A percentile compares a stretch with the other conserved stretches of the same genome.
These are phyloP conservation scores for Pseudochirops cupreus DNA, from an alignment of 2,797 vertebrate genomes.

Conservation along the genomic window DNA sequence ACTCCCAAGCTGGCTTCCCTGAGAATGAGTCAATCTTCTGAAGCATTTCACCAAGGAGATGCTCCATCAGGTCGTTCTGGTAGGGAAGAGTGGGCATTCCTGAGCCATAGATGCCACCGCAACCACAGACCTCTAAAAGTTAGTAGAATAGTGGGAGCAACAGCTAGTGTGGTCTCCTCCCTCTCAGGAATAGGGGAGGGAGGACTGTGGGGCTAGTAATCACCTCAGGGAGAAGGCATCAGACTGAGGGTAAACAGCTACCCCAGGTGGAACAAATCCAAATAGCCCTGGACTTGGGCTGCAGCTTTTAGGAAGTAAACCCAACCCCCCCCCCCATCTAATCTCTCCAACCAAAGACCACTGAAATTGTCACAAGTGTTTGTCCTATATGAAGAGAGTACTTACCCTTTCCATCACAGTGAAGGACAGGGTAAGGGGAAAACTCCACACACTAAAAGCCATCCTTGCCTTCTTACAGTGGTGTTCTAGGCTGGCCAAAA, in stretches of 20 bases:
- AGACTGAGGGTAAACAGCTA: background rate
- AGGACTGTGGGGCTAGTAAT: background rate
- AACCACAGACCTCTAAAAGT: conserved; percentile 94
- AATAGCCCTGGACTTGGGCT: conserved; percentile 23
- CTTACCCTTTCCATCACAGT: background rate
- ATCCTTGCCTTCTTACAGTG: conserved; percentile 39
- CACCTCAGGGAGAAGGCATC: background rate
- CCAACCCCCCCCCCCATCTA: conserved; percentile 14
- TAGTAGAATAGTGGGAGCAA: conserved; percentile 93
- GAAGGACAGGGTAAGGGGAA: background rate
- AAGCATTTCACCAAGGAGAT: conserved; percentile 93
- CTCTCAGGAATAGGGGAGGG: conserved; percentile 12
- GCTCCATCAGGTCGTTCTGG: conserved; percentile 89
- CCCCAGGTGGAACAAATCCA: background rate
- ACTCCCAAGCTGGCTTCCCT: conserved; percentile 88
- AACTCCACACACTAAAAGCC: background rate
- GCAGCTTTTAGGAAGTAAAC: background rate
- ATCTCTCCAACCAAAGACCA: conserved; percentile 21
- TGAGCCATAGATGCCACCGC: conserved; percentile 94
- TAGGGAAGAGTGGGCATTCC: conserved; percentile 89
- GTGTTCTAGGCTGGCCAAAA: conserved; percentile 53
- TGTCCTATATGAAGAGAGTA: conserved; percentile 14
- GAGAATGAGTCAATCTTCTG: conserved; percentile 83
- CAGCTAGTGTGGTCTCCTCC: conserved; percentile 79
- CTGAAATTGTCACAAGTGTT: conserved; percentile 55